Evolutionary conservation across 1,140 invertebrate species (phyloP), one percentile per base, ranked within the genome.

Genomic region (Nasonia longicornis): DNA sequence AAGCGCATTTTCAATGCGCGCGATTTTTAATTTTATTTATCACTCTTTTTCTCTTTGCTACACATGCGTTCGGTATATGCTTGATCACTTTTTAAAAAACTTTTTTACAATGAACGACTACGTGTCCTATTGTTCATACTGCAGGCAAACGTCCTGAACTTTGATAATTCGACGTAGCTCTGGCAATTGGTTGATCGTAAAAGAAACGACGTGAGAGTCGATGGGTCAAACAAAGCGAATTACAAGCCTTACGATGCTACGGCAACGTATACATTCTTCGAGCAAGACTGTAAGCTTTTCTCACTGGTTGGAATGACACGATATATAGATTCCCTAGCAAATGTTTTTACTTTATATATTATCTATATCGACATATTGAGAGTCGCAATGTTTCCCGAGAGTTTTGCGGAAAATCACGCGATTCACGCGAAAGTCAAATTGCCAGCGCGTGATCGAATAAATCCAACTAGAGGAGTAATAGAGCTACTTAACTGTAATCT

Each of bases 401-500:
- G 38, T 8, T 16, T 48, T 14, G 10, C 45, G 10, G 4, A 48
- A 48, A 48, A 48, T 48, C 12, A 48, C 14, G 45, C 12, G 52
- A 6, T 58, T 58, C 4, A 16, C 16, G 20, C 4, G 16, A 58
- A n/a, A 67, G 10, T 38, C 1, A 72, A 80, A 69, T 76, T 58
- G 42, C 11, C 66, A 29, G 48, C 69, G 58, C 66, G 63, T 71
- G 63, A 70, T 76, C 45, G 70, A 81, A 76, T 71, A 45, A 76
- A 63, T 71, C 38, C 74, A 81, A 26, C 64, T 63, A 81, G 14
- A 81, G 4, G 16, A 76, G 66, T 76, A 76, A 76, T 81, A 70
- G 35, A 45, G 79, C n/a, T 76, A 81, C 48, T 76, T 81, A 81
- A 76, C 31, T 76, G 42, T 81, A 81, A 76, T 76, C 45, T 76